Evolutionary conservation across 2,888 invertebrate species (phyloP).

Genomic region (Metallyticus violacea): DNA sequence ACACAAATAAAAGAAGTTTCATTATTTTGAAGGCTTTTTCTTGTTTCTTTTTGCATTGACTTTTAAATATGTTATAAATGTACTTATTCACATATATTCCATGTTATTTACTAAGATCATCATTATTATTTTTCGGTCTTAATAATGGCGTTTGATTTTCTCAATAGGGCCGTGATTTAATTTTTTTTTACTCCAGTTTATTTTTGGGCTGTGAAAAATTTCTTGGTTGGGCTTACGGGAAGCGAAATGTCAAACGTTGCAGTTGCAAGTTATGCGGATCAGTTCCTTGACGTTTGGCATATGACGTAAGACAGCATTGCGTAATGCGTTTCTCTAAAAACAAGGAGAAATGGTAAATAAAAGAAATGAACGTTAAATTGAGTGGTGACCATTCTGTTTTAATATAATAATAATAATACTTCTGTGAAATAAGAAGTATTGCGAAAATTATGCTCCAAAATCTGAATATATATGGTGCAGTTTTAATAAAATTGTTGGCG

Average conservation of each 20-base stretch:
- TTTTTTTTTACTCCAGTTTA: neutral
- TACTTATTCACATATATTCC: neutral
- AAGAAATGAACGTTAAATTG: neutral
- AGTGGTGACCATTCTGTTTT: neutral
- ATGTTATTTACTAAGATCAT: neutral
- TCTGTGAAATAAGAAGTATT: neutral
- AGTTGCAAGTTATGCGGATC: neutral
- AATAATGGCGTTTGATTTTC: neutral
- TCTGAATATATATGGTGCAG: too few species aligned
- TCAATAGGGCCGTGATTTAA: neutral
- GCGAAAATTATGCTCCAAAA: neutral
- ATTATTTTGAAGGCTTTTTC: neutral
- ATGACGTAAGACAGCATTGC: neutral
- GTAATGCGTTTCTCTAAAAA: neutral
- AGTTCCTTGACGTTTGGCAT: neutral
- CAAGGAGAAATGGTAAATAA: neutral
- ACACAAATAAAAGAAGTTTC: neutral
- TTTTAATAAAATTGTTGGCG: neutral
- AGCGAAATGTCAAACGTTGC: neutral
- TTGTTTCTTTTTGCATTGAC: neutral
- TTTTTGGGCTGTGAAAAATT: neutral
- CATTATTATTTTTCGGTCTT: neutral
- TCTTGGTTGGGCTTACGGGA: neutral
- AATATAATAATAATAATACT: neutral
- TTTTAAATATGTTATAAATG: neutral